Percentiles rank a stretch among this genome's conserved stretches.
Evolutionary conservation across 2,797 vertebrate species (phyloP).

Genomic region (Megaceryle alcyon): DNA sequence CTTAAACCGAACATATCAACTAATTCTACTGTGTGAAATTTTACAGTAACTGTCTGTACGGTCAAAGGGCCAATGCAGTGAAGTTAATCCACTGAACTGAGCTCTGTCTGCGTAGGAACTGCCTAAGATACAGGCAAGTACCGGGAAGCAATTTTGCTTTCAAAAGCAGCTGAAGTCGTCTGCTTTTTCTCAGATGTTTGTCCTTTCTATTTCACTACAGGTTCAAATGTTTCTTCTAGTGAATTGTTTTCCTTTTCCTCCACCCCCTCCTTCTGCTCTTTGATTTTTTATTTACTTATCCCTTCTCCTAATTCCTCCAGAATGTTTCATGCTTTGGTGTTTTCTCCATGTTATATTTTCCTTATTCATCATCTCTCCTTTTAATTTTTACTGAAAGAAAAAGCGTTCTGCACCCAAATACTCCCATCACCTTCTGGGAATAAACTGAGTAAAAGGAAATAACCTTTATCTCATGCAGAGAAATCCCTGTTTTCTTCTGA

Average conservation of each 20-base stretch:
- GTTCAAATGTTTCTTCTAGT: neutral
- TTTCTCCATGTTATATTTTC: neutral
- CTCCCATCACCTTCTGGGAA: neutral
- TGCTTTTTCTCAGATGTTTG: neutral
- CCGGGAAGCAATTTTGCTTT: neutral
- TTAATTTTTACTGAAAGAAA: neutral
- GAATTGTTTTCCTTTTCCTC: neutral
- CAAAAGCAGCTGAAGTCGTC: neutral
- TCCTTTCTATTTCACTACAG: neutral
- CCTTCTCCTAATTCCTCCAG: neutral
- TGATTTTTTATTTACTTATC: neutral
- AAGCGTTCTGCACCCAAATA: neutral
- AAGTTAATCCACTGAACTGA: neutral
- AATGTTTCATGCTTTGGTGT: neutral
- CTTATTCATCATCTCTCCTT: neutral
- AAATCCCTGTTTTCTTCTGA: neutral
- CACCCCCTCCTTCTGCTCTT: neutral
- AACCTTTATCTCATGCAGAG: neutral
- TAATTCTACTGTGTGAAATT: fast-evolving
- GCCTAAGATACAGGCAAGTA: neutral
- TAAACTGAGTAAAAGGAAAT: neutral
- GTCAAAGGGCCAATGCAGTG: neutral
- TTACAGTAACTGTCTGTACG: too few relatives aligned
- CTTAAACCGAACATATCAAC: fast-evolving
- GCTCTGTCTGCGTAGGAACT: neutral